Evolutionary conservation across 2,797 vertebrate species (phyloP), one percentile per base, ranked within the genome.

Genomic region (Peromyscus aztecus): DNA sequence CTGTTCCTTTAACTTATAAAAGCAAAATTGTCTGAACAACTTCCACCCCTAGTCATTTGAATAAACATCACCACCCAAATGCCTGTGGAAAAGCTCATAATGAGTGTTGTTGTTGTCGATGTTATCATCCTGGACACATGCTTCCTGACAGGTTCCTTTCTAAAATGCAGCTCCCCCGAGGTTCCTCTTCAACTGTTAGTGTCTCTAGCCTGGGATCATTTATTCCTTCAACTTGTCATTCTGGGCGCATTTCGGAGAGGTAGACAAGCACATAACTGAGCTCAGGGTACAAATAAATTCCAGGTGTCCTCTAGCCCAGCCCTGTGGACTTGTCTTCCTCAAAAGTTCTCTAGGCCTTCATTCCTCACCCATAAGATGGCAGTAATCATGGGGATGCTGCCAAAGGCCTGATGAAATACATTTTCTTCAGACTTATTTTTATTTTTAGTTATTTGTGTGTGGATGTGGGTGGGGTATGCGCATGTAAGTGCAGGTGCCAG

Each of bases 1-100:
- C 67, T 98, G 94, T 94, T 98, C 95, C 97, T 98, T 97, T 4
- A 91, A 80, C 43, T 65, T 73, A 96, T 0, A 86, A 95, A 98
- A 95, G 87, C 78, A 88, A 95, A 97, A 97, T 90, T 90, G 84
- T 76, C 78, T 65, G 40, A 93, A 96, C 89, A 97, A 89, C 88
- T 85, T 89, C 93, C 76, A 37, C 2, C 65, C 84, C 9, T 46
- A 46, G 71, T 94, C 93, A 80, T 65, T 43, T 0, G 5, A 87
- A 88, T 82, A 57, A 57, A 61, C 12, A 75, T 34, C 55, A 73
- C n/a, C 40, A 80, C 49, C 49, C 73, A 83, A 17, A 12, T 4
- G 31, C 34, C 85, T 91, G 40, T 82, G 24, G 67, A 86, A 77
- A 83, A 65, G 63, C 75, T 59, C 6, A 34, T 29, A 65, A 82